These are phyloP conservation scores for Ameiurus melas DNA, from an alignment of 2,113 vertebrate genomes.

Conservation along the genomic window DNA sequence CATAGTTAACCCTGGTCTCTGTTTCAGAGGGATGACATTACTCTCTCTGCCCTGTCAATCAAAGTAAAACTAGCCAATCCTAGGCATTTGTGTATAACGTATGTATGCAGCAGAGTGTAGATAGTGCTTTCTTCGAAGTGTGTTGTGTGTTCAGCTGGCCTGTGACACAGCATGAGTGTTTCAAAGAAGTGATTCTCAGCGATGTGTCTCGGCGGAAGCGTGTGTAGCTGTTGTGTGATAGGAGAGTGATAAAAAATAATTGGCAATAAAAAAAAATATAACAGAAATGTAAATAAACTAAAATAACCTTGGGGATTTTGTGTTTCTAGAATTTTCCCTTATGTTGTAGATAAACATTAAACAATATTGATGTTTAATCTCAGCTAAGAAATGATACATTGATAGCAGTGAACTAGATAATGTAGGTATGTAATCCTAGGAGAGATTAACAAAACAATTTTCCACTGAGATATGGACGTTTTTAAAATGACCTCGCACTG, in stretches of 20 bases:
- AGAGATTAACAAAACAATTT: background rate
- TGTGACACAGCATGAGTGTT: background rate
- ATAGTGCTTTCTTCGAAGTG: too few relatives aligned
- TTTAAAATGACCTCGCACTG: background rate
- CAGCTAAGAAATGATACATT: background rate
- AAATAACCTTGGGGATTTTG: background rate
- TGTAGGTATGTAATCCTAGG: background rate
- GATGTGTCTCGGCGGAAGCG: background rate
- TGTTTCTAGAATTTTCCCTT: background rate
- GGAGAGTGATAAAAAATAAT: background rate
- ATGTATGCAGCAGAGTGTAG: too few relatives aligned
- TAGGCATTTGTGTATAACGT: background rate
- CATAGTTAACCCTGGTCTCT: too few relatives aligned
- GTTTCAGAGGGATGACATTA: background rate
- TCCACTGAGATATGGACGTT: background rate
- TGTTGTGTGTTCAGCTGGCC: too few relatives aligned
- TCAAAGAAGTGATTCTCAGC: background rate
- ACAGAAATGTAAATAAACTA: background rate
- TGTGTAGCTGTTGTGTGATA: background rate
- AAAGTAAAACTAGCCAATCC: background rate
- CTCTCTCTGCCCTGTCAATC: background rate
- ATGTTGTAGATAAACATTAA: background rate
- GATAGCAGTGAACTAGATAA: background rate
- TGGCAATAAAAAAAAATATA: too few relatives aligned
- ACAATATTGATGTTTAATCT: background rate